phyloP scores from a whole-genome alignment of 2,113 vertebrate species.

The Platichthys flesus region DNA sequence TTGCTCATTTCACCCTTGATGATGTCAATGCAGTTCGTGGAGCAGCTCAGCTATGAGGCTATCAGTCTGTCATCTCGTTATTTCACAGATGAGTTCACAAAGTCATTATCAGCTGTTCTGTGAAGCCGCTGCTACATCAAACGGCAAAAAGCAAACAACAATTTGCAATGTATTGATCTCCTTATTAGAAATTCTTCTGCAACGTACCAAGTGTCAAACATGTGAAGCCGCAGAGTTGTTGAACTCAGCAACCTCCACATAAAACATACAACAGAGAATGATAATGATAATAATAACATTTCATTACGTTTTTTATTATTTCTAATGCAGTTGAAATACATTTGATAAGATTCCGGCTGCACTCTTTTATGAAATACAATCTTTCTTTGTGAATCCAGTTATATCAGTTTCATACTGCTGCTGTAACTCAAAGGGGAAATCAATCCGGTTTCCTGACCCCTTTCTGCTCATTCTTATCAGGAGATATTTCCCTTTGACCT shows the following conservation, averaged over 20 bases:
- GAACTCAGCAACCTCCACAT: neutral
- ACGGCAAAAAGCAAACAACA: slow-evolving; percentile 38
- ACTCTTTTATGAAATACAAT: too few species aligned
- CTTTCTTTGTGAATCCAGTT: too few species aligned
- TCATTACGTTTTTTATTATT: too few species aligned
- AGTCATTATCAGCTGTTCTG: slow-evolving; percentile 41
- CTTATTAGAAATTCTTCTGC: slow-evolving; percentile 24
- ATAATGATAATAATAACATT: neutral
- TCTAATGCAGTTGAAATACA: too few species aligned
- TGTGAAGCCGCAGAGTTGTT: neutral
- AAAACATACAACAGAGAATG: neutral
- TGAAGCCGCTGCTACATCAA: slow-evolving; percentile 24
- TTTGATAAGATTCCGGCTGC: too few species aligned
- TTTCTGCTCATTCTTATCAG: too few species aligned
- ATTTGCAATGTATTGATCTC: slow-evolving; percentile 60
- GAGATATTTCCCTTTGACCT: neutral
- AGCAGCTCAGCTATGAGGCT: slow-evolving; percentile 2
- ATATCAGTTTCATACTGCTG: too few species aligned
- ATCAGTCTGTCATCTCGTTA: slow-evolving; percentile 51
- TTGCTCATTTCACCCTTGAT: slow-evolving; percentile 22
- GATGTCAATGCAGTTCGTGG: slow-evolving; percentile 8
- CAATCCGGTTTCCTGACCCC: too few species aligned
- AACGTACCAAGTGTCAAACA: slow-evolving; percentile 4
- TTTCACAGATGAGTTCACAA: slow-evolving; percentile 64
- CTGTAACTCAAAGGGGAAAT: too few species aligned